phyloP scores from a whole-genome alignment of 1,140 invertebrate genomes.

The Drosophila ogumai region DNA sequence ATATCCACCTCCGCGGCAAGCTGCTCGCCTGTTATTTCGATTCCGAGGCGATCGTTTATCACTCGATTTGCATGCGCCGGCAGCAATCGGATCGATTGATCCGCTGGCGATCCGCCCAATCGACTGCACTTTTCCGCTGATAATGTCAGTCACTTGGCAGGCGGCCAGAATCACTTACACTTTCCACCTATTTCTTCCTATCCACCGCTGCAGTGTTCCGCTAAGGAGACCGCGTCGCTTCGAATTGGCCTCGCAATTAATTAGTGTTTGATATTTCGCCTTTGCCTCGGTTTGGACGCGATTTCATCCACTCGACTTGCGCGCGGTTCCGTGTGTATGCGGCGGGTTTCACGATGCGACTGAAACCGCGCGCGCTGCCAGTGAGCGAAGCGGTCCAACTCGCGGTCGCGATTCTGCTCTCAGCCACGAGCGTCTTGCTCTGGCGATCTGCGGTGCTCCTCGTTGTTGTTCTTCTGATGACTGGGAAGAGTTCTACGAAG shows the following conservation, averaged over 20 bases:
- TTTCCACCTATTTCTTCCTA: conserved; percentile 53
- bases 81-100: conserved; percentile 53
- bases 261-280: conserved; percentile 23
- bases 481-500: conserved; percentile 57
- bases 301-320: conserved; percentile 29
- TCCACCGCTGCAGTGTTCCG: background rate
- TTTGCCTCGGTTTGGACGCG: conserved; percentile 21
- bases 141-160: conserved; percentile 71
- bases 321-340: conserved; percentile 62
- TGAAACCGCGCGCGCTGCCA: conserved; percentile 61
- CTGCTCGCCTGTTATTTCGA: conserved; percentile 82
- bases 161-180: conserved; percentile 67
- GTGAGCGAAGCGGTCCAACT: conserved; percentile 44
- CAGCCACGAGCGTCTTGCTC: conserved; percentile 6
- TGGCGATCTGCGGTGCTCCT: conserved; percentile 33
- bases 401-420: conserved; percentile 29
- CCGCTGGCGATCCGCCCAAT: conserved; percentile 30
- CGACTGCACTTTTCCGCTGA: conserved; percentile 56
- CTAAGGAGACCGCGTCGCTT: conserved; percentile 21
- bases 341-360: conserved; percentile 63
- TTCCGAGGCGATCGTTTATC: conserved; percentile 82
- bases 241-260: conserved; percentile 20
- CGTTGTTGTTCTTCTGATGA: conserved; percentile 33
- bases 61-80: conserved; percentile 76
- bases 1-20: conserved; percentile 49